Evolutionary conservation across 2,113 vertebrate species (phyloP).

Genomic region (Mionectes macconnelli): DNA sequence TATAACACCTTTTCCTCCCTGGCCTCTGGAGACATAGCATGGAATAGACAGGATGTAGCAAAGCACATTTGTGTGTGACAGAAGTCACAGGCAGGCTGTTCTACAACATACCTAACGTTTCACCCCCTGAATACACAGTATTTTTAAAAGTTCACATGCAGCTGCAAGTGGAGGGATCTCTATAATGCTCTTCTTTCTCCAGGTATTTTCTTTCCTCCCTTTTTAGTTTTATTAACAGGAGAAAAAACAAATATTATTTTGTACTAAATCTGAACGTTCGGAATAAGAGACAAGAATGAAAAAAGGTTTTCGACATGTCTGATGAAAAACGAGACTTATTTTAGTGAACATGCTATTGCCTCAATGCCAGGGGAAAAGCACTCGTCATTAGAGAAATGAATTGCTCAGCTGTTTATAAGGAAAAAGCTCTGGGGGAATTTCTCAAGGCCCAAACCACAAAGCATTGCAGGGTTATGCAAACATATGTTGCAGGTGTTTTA

Average conservation of each 20-base stretch:
- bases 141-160: neutral
- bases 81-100: neutral
- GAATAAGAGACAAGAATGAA: conserved; percentile 53
- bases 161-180: neutral
- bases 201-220: neutral
- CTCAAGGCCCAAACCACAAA: conserved; percentile 74
- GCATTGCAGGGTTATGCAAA: conserved; percentile 76
- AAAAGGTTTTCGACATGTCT: conserved; percentile 39
- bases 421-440: conserved; percentile 78
- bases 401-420: conserved; percentile 79
- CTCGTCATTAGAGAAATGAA: conserved; percentile 78
- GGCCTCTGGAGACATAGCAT: accelerated
- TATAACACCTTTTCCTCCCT: neutral
- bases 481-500: conserved; percentile 81
- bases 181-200: neutral
- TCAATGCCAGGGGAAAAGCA: conserved; percentile 71
- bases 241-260: neutral
- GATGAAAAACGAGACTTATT: conserved; percentile 75
- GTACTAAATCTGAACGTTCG: conserved; percentile 62
- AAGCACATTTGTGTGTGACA: accelerated
- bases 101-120: neutral
- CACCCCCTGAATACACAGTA: neutral
- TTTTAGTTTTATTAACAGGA: neutral
- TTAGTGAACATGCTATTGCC: conserved; percentile 72
- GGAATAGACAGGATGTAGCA: neutral